These are phyloP conservation scores for Acrossocheilus fasciatus DNA, from an alignment of 2,797 vertebrate genomes.

Conservation along the genomic window DNA sequence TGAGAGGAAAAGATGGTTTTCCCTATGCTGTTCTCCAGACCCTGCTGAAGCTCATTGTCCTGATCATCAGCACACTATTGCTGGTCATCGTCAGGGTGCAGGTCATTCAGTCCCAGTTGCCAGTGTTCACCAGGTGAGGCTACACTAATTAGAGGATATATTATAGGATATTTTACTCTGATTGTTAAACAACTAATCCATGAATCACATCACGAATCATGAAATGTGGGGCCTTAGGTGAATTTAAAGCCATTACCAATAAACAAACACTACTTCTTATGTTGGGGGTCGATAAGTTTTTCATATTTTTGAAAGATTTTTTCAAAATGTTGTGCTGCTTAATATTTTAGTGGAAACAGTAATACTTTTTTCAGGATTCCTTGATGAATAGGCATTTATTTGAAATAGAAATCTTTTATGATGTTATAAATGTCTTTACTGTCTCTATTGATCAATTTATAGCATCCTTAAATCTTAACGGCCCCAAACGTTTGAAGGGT, in stretches of 20 bases:
- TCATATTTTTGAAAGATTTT: no score
- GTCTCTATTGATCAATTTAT: not conserved
- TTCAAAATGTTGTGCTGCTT: no score
- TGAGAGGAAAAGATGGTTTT: constrained; percentile 89
- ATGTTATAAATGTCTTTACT: not conserved
- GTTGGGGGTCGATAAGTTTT: no score
- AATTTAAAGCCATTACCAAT: no score
- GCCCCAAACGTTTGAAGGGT: not conserved
- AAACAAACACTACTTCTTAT: no score
- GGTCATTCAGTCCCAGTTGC: constrained; percentile 97
- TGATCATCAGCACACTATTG: constrained; percentile 94
- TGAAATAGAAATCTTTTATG: not conserved
- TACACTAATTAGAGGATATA: not conserved
- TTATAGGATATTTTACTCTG: not conserved
- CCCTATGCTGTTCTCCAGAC: constrained; percentile 92
- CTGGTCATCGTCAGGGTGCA: constrained; percentile 96
- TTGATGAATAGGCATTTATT: no score
- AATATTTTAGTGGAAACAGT: no score
- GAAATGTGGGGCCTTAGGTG: no score
- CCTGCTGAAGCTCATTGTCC: constrained; percentile 92
- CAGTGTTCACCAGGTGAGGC: constrained; percentile 95
- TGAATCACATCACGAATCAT: no score
- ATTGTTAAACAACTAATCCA: no score
- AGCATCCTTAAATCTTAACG: not conserved
- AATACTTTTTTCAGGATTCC: no score